A percentile compares a stretch with the other conserved stretches of the same genome.
These are phyloP conservation scores for Anticlea derivata DNA, from an alignment of 2,888 invertebrate species.

Conservation along the genomic window DNA sequence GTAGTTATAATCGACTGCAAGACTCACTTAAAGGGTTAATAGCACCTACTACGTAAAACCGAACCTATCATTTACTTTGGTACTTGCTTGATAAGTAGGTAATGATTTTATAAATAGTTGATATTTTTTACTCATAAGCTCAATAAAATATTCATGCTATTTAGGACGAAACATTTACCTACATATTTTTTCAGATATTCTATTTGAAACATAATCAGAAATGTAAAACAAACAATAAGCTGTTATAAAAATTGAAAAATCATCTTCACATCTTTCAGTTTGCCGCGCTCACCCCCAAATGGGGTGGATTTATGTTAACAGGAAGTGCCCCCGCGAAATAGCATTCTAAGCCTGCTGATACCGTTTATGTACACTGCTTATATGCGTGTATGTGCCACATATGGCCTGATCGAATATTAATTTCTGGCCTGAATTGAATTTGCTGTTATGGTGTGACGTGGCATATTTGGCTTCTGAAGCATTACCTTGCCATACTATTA, in stretches of 20 bases:
- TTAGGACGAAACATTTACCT: no score
- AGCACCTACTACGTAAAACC: no score
- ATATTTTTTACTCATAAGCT: no score
- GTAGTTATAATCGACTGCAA: no score
- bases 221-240: conserved; percentile 32
- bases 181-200: no score
- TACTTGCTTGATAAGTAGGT: no score
- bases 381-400: conserved; percentile 37
- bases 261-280: conserved; percentile 42
- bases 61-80: no score
- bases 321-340: conserved; percentile 74
- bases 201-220: not conserved
- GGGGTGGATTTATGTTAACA: conserved; percentile 77
- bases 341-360: conserved; percentile 75
- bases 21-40: no score
- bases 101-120: no score
- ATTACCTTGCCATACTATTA: not conserved
- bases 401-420: conserved; percentile 43
- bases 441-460: conserved; percentile 15
- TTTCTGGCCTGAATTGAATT: conserved; percentile 31
- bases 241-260: conserved; percentile 32
- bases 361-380: conserved; percentile 56
- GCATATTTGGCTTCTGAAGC: conserved; percentile 3
- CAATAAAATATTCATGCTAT: conserved; percentile 35
- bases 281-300: conserved; percentile 50